phyloP scores from a whole-genome alignment of 2,797 vertebrate genomes.

The Phylloscopus collybita region DNA sequence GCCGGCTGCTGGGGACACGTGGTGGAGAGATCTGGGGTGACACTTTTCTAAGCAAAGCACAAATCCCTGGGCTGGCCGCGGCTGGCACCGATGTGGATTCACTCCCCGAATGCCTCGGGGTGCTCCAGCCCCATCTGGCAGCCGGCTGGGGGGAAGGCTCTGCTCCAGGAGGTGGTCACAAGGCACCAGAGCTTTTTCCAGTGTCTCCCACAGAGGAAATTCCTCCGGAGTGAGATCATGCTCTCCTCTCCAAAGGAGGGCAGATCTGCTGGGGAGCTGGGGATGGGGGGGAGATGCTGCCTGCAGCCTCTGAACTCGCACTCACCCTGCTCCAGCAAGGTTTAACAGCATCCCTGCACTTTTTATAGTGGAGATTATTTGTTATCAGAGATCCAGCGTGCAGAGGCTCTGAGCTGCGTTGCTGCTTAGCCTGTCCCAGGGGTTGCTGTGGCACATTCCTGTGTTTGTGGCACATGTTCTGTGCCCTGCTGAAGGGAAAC shows the following conservation, averaged over 20 bases:
- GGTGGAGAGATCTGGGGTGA: background rate
- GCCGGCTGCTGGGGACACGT: background rate
- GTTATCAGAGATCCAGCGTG: background rate
- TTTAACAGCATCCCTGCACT: background rate
- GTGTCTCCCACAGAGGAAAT: slow-evolving; percentile 22
- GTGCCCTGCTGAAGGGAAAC: background rate
- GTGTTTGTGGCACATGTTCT: background rate
- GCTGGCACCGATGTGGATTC: background rate
- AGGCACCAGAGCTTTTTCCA: background rate
- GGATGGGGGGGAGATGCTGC: background rate
- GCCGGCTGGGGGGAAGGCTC: background rate
- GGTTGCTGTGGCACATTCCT: background rate
- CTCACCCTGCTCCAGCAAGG: background rate
- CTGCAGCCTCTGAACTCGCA: background rate
- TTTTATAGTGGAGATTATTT: rapidly evolving
- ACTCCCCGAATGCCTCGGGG: background rate
- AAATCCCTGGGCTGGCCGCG: background rate
- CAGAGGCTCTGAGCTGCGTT: background rate
- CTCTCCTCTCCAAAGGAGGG: background rate
- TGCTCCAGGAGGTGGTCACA: background rate
- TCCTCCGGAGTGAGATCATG: background rate
- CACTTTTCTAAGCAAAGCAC: rapidly evolving
- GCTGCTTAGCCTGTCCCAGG: background rate
- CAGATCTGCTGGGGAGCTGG: background rate
- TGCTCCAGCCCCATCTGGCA: background rate